phyloP scores from a whole-genome alignment of 2,888 invertebrate genomes.

The Pseudoips prasinana region DNA sequence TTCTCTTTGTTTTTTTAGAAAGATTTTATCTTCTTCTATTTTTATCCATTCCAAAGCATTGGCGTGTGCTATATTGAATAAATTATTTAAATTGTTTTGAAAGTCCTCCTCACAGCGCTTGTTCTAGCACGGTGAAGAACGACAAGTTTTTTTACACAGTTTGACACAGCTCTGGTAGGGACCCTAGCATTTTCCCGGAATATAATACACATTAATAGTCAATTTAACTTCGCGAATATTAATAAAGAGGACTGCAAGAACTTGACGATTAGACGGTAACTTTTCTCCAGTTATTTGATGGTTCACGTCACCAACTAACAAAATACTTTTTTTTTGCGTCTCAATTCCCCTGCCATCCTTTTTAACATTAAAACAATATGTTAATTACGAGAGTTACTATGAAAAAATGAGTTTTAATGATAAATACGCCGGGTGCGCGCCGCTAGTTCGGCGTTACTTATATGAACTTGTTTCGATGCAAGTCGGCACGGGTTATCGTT shows the following conservation, averaged over 20 bases:
- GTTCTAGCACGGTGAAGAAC: slow-evolving; percentile 39
- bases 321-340: too few relatives aligned
- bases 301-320: too few relatives aligned
- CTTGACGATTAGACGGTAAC: too few relatives aligned
- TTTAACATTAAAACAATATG: too few relatives aligned
- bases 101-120: slow-evolving; percentile 2
- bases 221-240: slow-evolving; percentile 27
- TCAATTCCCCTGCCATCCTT: too few relatives aligned
- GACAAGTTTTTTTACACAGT: slow-evolving; percentile 28
- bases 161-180: slow-evolving; percentile 11
- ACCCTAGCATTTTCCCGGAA: slow-evolving; percentile 39
- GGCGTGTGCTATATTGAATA: slow-evolving; percentile 29
- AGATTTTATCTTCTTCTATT: slow-evolving; percentile 3
- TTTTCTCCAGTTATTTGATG: too few relatives aligned
- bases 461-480: too few relatives aligned
- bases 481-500: too few relatives aligned
- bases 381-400: too few relatives aligned
- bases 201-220: slow-evolving; percentile 34
- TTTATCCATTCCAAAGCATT: slow-evolving; percentile 19
- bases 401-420: too few relatives aligned
- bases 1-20: slow-evolving; percentile 3
- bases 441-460: too few relatives aligned
- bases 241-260: slow-evolving; percentile 68
- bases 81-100: slow-evolving; percentile 13
- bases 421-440: too few relatives aligned